Percentiles rank a stretch among this genome's conserved stretches.
Evolutionary conservation across 2,113 vertebrate genomes (phyloP).

Genomic region (Bos indicus): DNA sequence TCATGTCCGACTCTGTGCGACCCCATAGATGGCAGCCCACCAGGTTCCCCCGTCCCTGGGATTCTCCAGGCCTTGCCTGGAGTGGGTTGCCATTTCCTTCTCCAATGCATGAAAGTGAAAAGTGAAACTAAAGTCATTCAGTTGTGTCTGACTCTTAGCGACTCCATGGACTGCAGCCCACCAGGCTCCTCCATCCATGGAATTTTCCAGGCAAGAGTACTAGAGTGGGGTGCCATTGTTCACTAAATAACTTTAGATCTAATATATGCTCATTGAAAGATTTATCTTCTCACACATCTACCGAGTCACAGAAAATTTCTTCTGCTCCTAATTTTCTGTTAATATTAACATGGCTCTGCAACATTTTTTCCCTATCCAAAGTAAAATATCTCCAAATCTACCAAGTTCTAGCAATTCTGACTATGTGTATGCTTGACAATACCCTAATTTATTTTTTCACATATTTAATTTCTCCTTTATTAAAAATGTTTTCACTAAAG

Average conservation of each 20-base stretch:
- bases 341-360: not conserved
- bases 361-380: not conserved
- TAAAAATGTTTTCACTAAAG: not conserved
- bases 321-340: not conserved
- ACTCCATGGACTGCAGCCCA: too few relatives aligned
- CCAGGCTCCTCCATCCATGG: too few relatives aligned
- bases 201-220: too few relatives aligned
- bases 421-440: not conserved
- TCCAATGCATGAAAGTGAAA: too few relatives aligned
- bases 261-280: not conserved
- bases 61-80: too few relatives aligned
- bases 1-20: too few relatives aligned
- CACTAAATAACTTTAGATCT: not conserved
- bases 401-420: not conserved
- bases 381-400: not conserved
- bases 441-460: not conserved
- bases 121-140: too few relatives aligned
- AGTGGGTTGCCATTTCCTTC: too few relatives aligned
- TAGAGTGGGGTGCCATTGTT: not conserved
- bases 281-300: not conserved
- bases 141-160: too few relatives aligned
- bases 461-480: not conserved
- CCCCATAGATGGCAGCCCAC: too few relatives aligned
- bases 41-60: too few relatives aligned
- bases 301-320: not conserved